Percentiles rank a stretch among this genome's conserved stretches.
phyloP scores from a whole-genome alignment of 2,113 vertebrate species.

The Bombycilla garrulus region DNA sequence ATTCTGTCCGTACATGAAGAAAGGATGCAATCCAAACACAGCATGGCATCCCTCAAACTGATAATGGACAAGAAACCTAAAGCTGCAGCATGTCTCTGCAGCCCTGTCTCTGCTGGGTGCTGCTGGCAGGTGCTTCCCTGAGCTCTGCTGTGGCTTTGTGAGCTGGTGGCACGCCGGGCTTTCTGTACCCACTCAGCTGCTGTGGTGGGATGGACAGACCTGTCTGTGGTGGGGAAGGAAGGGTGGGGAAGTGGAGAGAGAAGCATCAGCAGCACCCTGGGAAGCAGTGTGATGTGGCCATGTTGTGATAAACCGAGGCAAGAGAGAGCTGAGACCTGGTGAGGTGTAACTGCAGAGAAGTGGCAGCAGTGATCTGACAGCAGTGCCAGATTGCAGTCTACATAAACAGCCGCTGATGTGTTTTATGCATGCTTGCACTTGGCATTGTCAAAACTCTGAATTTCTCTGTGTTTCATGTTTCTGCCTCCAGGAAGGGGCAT shows the following conservation, averaged over 20 bases:
- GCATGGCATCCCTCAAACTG: background rate
- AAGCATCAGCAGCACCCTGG: background rate
- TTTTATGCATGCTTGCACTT: background rate
- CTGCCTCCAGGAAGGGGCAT: background rate
- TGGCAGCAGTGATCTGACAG: background rate
- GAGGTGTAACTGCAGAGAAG: background rate
- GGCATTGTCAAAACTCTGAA: background rate
- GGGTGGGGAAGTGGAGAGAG: fast-evolving
- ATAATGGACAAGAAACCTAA: fast-evolving
- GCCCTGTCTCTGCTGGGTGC: background rate
- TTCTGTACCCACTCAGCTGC: background rate
- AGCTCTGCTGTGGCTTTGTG: fast-evolving
- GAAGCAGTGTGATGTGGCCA: background rate
- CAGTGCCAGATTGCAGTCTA: background rate
- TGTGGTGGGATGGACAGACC: background rate
- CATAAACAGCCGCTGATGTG: background rate
- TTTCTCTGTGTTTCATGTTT: background rate
- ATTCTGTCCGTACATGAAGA: fast-evolving
- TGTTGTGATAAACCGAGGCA: background rate
- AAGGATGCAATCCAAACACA: background rate
- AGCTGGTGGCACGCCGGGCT: background rate
- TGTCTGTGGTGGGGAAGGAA: background rate
- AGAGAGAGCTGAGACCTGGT: background rate
- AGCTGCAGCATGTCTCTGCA: fast-evolving
- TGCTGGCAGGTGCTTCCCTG: background rate